Base-by-base conservation (phyloP, 1,140 invertebrate genomes). In the Sminthurides bifidus region DNA sequence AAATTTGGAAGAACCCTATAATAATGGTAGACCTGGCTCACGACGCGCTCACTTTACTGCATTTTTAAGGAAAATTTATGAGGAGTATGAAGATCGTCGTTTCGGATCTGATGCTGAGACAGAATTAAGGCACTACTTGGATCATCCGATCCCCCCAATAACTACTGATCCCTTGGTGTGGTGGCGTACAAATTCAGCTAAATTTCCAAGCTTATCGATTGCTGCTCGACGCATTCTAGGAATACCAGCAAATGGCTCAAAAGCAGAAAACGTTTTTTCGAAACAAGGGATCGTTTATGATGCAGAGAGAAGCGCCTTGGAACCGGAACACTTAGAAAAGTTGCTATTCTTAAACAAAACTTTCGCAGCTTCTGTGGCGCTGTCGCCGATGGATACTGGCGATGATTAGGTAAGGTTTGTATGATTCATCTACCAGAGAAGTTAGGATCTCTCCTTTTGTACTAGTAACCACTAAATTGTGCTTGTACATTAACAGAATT, bases 311-410 rank as follows among this genome's bases (percentile, higher is more conserved):
- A 17, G 30, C 19, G 27, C 26, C 4, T n/a, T 50, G 5, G 48
- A 50, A 33, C 3, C 12, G 6, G 30, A 50, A 3, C 35, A 50
- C 23, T 4, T 50, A 8, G 48, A 50, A 3, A 50, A 50, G 35
- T 6, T 50, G 10, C 24, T 50, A n/a, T 30, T 50, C 21, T 19
- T 50, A 5, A 30, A 50, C 48, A 50, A 50, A 23, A n/a, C 48
- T 6, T 31, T 31, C 21, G 19, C 48, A 8, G 19, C 44, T 21
- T 26, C 44, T 6, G 24, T 48, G 24, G 21, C 44, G 8, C 14
- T 48, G 27, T 8, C 49, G 5, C 27, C 26, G 15, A 15, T 30
- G 21, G 45, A 49, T 12, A 19, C 21, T 12, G 8, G 24, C 12
- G 45, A 8, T 27, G 6, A 23, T 27, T 8, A 27, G 10, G 10